These are phyloP conservation scores for Drosophila anomalipes DNA, from an alignment of 2,888 invertebrate genomes.

Conservation along the genomic window DNA sequence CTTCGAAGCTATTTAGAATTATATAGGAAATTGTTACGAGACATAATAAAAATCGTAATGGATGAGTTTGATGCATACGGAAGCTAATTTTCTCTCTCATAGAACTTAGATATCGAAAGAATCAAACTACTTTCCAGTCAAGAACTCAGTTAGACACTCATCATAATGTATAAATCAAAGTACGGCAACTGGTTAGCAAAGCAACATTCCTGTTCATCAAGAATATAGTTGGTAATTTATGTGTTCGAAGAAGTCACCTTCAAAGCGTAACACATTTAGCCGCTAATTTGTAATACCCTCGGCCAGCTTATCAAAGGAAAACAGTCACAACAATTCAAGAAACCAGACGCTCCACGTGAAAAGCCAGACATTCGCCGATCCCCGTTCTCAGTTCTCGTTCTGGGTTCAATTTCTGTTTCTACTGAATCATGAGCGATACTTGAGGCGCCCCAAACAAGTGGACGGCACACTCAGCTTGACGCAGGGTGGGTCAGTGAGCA, in stretches of 20 bases:
- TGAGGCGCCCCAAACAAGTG: conserved; percentile 42
- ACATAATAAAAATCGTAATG: neutral
- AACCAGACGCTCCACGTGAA: conserved; percentile 15
- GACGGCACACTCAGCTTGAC: conserved; percentile 8
- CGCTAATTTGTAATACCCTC: neutral
- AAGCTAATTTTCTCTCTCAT: neutral
- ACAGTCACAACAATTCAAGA: conserved; percentile 26
- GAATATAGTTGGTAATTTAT: neutral
- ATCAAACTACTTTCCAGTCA: neutral
- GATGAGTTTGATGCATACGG: neutral
- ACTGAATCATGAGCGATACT: conserved; percentile 43
- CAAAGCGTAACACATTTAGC: neutral
- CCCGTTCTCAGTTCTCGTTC: neutral
- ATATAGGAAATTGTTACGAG: neutral
- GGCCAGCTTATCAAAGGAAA: conserved; percentile 2
- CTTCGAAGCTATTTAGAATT: neutral
- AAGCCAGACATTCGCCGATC: conserved; percentile 21
- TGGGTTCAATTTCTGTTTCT: conserved; percentile 22
- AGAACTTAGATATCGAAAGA: neutral
- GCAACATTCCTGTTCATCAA: neutral
- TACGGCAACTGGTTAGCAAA: neutral
- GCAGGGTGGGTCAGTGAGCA: conserved; percentile 4
- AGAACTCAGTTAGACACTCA: neutral
- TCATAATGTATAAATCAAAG: neutral
- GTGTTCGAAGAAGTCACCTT: neutral